A percentile compares a stretch with the other conserved stretches of the same genome.
Evolutionary conservation across 2,797 vertebrate species (phyloP).

Genomic region (Pseudochaenichthys georgianus): DNA sequence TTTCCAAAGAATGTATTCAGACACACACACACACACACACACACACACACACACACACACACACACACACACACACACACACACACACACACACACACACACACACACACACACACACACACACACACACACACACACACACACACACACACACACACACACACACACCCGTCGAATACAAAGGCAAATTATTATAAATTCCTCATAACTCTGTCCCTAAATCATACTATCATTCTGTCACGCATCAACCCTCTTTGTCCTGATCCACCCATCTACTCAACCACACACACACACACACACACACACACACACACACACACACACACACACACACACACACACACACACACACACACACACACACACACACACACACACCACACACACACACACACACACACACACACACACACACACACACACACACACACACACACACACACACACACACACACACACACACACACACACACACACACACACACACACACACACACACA

Average conservation of each 20-base stretch:
- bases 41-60: constrained; percentile 10
- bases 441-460: background rate
- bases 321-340: no score
- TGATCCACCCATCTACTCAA: constrained; percentile 52
- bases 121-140: no score
- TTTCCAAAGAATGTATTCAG: constrained; percentile 52
- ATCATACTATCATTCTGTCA: constrained; percentile 66
- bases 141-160: no score
- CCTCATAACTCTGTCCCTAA: constrained; percentile 64
- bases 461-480: background rate
- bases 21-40: constrained; percentile 12
- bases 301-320: no score
- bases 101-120: no score
- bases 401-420: no score
- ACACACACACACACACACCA: no score
- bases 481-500: constrained; percentile 27
- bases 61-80: no score
- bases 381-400: no score
- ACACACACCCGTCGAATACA: background rate
- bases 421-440: no score
- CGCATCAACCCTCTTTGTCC: constrained; percentile 54
- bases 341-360: no score
- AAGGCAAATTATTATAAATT: constrained; percentile 52
- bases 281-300: constrained; percentile 19
- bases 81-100: no score